Evolutionary conservation across 2,888 invertebrate species (phyloP), one percentile per base, ranked within the genome.

Genomic region (Odontocolon sp.): DNA sequence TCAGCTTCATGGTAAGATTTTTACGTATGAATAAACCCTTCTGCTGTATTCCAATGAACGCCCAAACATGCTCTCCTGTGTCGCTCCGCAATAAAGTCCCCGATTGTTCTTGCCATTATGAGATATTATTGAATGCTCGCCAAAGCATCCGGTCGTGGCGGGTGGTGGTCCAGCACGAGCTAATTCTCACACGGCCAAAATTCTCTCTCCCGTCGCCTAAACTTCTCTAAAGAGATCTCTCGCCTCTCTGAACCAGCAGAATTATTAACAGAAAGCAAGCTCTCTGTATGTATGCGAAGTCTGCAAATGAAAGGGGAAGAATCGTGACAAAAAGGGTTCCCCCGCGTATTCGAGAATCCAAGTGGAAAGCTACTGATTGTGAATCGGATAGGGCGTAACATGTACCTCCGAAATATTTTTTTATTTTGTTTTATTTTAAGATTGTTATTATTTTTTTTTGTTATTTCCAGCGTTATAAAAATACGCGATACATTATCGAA

Each of bases 61-160:
- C 14, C 11, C 36, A 16, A 16, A 21, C 2, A 18, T 11, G 9
- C 3, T 4, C 26, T 6, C 59, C 11, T 21, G 18, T 36, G 54
- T 21, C 2, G 26, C 23, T 16, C 26, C 26, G 59, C 40, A 28
- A 59, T 59, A 38, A 59, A 14, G 59, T n/a, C 9, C 26, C 14
- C 45, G 33, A 63, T 64, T 64, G 64, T 64, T 64, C 64, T 64
- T 38, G 36, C 50, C 23, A 64, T 64, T 64, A 64, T 64, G 36
- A 64, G 50, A 64, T 64, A 47, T 64, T 38, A 64, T 64, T 64
- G 59, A 75, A 66, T 70, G 69, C 50, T 4, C 45, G 47, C 52
- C 54, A 59, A 57, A 72, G 63, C 72, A 36, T 63, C 42, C 64
- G 56, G 63, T 54, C 40, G 52, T 23, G 14, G 38, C 31, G 16